phyloP scores from a whole-genome alignment of 1,140 invertebrate species.

The Chionoecetes opilio region DNA sequence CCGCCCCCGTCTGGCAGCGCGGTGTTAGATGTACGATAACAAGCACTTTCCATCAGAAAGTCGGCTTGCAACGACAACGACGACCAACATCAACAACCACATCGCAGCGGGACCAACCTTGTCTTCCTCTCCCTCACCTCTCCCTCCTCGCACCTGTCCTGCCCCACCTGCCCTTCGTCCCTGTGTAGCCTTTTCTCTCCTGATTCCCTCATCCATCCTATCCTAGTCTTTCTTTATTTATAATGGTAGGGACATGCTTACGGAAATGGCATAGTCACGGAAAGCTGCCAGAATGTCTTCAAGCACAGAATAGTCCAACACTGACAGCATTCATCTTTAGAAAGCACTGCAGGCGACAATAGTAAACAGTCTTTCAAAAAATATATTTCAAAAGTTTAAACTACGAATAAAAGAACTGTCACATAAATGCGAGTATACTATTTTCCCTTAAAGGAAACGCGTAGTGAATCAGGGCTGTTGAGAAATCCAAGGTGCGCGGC shows the following conservation, averaged over 20 bases:
- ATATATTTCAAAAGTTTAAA: too few species aligned
- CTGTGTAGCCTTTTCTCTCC: slow-evolving; percentile 16
- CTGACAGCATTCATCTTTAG: background rate
- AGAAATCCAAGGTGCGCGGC: slow-evolving; percentile 21
- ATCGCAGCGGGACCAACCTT: slow-evolving; percentile 54
- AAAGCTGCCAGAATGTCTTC: slow-evolving; percentile 44
- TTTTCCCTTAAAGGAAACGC: too few species aligned
- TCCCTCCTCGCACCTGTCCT: slow-evolving; percentile 41
- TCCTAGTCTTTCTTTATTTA: slow-evolving; percentile 38
- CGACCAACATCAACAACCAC: slow-evolving; percentile 45
- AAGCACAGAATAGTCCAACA: too few species aligned
- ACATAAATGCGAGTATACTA: too few species aligned
- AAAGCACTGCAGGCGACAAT: background rate
- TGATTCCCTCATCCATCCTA: background rate
- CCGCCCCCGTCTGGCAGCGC: slow-evolving; percentile 66
- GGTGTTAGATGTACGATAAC: slow-evolving; percentile 71
- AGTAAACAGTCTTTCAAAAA: background rate
- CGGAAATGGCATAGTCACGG: slow-evolving; percentile 60
- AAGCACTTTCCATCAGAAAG: slow-evolving; percentile 77
- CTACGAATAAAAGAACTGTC: too few species aligned
- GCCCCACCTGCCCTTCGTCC: background rate
- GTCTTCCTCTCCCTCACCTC: background rate
- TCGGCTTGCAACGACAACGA: slow-evolving; percentile 70
- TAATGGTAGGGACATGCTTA: slow-evolving; percentile 35
- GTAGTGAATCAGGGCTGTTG: too few species aligned